Conservation (phyloP, 2,888 invertebrate species). For the Zygaena filipendulae region DNA sequence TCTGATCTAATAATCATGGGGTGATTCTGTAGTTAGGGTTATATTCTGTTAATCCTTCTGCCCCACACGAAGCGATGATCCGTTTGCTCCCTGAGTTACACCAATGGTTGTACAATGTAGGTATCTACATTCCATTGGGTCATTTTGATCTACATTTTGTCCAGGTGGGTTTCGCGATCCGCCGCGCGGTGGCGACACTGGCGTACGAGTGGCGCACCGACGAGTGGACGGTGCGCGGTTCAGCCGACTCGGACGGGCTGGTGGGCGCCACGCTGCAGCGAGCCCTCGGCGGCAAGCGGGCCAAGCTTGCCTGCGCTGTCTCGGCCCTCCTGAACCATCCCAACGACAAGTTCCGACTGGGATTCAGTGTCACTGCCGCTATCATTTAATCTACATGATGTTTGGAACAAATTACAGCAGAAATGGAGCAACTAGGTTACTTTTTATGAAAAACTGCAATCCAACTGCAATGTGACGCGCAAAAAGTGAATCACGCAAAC, state of each 20-base stretch:
- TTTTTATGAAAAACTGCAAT: no score
- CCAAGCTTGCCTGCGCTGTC: slow-evolving; percentile 45
- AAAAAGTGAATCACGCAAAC: no score
- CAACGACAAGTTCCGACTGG: slow-evolving; percentile 58
- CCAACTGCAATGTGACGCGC: no score
- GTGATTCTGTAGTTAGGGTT: no score
- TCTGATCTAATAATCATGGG: no score
- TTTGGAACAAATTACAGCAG: slow-evolving; percentile 1
- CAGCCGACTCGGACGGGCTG: slow-evolving; percentile 53
- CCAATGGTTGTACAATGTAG: no score
- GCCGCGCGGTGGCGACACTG: slow-evolving; percentile 45
- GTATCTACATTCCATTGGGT: no score
- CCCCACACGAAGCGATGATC: no score
- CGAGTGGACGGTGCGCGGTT: slow-evolving; percentile 49
- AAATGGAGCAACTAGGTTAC: no score
- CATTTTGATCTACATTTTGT: no score
- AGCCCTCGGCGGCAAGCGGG: slow-evolving; percentile 40
- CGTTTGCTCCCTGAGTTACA: no score
- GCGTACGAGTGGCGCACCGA: slow-evolving; percentile 52
- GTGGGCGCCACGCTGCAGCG: slow-evolving; percentile 53
- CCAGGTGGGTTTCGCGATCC: slow-evolving; percentile 48
- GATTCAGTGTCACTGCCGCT: slow-evolving; percentile 49
- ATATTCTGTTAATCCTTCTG: no score
- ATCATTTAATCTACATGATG: slow-evolving; percentile 24
- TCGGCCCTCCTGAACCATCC: slow-evolving; percentile 59